phyloP scores from a whole-genome alignment of 1,140 invertebrate genomes.

The Achatina immaculata region DNA sequence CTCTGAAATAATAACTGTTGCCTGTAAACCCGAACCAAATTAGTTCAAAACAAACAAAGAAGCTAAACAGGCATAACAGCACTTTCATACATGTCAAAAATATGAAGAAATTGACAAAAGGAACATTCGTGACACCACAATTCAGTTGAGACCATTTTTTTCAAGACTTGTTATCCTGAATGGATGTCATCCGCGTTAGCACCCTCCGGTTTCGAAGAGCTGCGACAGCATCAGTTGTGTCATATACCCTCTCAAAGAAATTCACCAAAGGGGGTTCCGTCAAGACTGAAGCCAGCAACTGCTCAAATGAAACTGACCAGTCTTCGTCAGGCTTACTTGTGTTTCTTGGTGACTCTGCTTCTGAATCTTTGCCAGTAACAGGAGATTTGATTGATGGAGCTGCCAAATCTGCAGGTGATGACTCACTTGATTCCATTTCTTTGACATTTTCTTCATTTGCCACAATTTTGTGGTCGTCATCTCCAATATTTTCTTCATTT shows the following conservation, averaged over 20 bases:
- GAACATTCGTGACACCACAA: too few relatives aligned
- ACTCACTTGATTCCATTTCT: not conserved
- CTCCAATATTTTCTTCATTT: not conserved
- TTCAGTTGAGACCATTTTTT: too few relatives aligned
- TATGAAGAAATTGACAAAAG: too few relatives aligned
- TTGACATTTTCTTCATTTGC: not conserved
- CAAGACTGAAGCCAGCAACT: constrained; percentile 87
- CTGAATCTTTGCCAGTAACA: not conserved
- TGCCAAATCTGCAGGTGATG: not conserved
- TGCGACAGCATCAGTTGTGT: constrained; percentile 75
- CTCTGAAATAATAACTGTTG: too few relatives aligned
- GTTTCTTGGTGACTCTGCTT: constrained; percentile 24
- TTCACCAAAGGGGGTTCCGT: constrained; percentile 82
- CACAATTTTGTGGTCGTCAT: not conserved
- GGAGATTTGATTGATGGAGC: not conserved
- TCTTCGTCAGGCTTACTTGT: constrained; percentile 73
- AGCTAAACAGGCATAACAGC: too few relatives aligned
- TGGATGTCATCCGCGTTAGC: constrained; percentile 46
- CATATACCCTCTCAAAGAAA: constrained; percentile 80
- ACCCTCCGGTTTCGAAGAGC: constrained; percentile 65
- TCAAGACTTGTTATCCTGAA: constrained; percentile 3
- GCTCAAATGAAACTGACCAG: constrained; percentile 90
- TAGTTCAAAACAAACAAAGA: too few relatives aligned
- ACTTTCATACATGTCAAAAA: too few relatives aligned
- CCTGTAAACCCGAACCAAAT: too few relatives aligned